These are phyloP conservation scores for Periphyllus acericola DNA, from an alignment of 2,888 invertebrate species.

Conservation along the genomic window DNA sequence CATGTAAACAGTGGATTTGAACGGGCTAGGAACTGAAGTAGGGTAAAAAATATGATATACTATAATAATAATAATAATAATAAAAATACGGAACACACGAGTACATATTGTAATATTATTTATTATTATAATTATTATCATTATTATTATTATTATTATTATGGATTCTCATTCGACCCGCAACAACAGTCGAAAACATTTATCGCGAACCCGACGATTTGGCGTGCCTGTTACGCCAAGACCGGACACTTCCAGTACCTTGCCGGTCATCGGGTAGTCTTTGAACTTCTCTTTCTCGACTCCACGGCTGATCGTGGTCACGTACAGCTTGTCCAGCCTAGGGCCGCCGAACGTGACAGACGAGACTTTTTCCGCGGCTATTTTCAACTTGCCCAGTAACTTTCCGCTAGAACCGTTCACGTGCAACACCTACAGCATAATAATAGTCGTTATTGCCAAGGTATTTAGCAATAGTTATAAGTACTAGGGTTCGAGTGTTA, in stretches of 20 bases:
- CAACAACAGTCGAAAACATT: constrained; percentile 20
- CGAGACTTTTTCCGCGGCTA: constrained; percentile 74
- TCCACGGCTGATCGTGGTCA: constrained; percentile 72
- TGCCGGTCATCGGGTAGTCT: constrained; percentile 69
- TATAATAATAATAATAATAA: too few species aligned
- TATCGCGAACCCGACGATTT: neutral
- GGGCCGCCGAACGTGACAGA: constrained; percentile 79
- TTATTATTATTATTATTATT: too few species aligned
- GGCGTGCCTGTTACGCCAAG: constrained; percentile 50
- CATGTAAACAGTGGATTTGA: too few species aligned
- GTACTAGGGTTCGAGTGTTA: too few species aligned
- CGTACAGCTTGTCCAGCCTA: constrained; percentile 74
- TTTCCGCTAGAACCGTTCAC: constrained; percentile 72
- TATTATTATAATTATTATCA: too few species aligned
- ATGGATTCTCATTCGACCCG: neutral
- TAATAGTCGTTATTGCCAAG: too few species aligned
- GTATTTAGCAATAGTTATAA: too few species aligned
- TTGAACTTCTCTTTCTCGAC: constrained; percentile 69
- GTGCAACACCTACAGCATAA: constrained; percentile 71
- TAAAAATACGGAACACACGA: too few species aligned
- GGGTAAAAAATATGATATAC: too few species aligned
- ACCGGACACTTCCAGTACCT: constrained; percentile 66
- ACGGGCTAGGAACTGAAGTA: too few species aligned
- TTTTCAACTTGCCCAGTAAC: constrained; percentile 71
- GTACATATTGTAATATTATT: too few species aligned